Conservation (phyloP, 2,113 vertebrate genomes). For the Eublepharis macularius region DNA sequence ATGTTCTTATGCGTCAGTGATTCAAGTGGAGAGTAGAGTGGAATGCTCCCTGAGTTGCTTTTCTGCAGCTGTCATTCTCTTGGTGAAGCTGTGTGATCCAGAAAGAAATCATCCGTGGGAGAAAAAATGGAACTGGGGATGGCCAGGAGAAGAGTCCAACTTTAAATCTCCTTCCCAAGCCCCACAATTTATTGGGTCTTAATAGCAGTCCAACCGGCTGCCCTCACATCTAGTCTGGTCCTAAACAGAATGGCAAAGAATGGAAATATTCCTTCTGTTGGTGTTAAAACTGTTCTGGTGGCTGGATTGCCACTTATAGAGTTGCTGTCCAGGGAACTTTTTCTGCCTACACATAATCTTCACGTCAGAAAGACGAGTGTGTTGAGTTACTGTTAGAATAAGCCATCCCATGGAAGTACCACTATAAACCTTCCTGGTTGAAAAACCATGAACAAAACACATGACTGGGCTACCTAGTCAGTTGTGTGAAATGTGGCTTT, state of each 20-base stretch:
- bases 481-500: slow-evolving; percentile 1
- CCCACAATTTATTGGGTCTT: neutral
- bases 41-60: neutral
- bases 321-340: neutral
- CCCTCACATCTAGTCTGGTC: neutral
- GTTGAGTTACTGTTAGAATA: fast-evolving
- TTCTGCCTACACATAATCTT: fast-evolving
- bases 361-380: fast-evolving
- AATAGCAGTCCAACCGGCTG: neutral
- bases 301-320: neutral
- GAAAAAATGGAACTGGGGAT: too few species aligned
- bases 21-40: neutral
- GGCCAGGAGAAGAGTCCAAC: neutral
- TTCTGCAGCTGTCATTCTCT: neutral
- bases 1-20: neutral
- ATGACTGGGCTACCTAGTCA: neutral
- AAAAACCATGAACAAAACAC: neutral
- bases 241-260: neutral
- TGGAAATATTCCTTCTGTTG: neutral
- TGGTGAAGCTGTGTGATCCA: neutral
- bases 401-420: neutral
- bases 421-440: neutral
- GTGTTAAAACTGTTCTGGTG: neutral
- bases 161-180: neutral
- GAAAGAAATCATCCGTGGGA: too few species aligned